Evolutionary conservation across 2,113 vertebrate species (phyloP).

Genomic region (Hypomesus transpacificus): DNA sequence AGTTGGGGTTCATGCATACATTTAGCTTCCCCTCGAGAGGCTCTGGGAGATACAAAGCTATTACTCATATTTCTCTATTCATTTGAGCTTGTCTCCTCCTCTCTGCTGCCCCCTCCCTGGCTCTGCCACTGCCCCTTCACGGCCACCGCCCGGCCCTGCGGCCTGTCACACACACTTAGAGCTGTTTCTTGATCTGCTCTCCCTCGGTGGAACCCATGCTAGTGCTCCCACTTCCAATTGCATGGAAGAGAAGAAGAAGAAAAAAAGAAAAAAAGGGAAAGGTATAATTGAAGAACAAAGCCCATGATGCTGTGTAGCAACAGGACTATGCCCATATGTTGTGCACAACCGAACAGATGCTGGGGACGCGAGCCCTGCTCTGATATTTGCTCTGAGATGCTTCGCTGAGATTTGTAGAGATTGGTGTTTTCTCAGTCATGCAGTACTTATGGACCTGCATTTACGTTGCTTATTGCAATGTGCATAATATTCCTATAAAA

Average conservation of each 20-base stretch:
- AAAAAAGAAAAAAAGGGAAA: no score
- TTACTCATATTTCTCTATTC: constrained; percentile 57
- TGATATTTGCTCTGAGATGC: no score
- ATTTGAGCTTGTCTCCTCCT: constrained; percentile 46
- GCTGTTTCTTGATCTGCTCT: constrained; percentile 39
- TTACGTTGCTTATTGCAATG: no score
- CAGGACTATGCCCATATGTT: background rate
- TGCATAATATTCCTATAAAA: no score
- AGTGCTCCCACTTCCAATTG: background rate
- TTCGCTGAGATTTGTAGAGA: no score
- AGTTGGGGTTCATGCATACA: constrained; percentile 23
- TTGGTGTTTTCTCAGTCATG: no score
- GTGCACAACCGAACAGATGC: background rate
- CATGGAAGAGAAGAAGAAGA: background rate
- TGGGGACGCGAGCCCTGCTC: background rate
- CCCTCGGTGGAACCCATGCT: constrained; percentile 15
- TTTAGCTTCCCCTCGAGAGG: constrained; percentile 29
- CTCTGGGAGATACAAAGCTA: constrained; percentile 25
- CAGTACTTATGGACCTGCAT: no score
- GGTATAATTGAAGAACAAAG: constrained; percentile 3
- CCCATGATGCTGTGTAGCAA: background rate
- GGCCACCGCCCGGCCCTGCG: constrained; percentile 29
- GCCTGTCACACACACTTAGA: constrained; percentile 38
- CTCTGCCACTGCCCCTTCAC: constrained; percentile 28
- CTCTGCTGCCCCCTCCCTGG: constrained; percentile 21